phyloP scores from a whole-genome alignment of 2,888 invertebrate species.

The Iselma pallidipennis region DNA sequence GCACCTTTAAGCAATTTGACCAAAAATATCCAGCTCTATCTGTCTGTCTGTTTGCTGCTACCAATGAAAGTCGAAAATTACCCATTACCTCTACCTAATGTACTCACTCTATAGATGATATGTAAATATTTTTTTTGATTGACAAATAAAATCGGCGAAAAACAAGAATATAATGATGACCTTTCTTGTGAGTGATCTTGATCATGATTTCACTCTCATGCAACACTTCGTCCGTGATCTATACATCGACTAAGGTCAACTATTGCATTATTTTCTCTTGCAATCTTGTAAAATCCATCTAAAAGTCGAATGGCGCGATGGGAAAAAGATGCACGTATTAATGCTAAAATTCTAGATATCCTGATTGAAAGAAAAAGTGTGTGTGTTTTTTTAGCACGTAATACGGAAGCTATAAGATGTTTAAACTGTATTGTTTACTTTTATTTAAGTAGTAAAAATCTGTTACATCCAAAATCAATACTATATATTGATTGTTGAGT shows the following conservation, averaged over 20 bases:
- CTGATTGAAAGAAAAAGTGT: background rate
- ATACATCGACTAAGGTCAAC: background rate
- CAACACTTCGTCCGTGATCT: background rate
- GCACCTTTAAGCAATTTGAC: slow-evolving; percentile 7
- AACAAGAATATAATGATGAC: too few relatives aligned
- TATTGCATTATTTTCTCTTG: background rate
- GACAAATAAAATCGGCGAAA: too few relatives aligned
- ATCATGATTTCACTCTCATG: background rate
- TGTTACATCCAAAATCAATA: background rate
- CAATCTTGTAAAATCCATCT: background rate
- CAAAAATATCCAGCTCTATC: background rate
- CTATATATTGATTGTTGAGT: too few relatives aligned
- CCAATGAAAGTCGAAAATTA: background rate
- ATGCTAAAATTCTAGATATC: background rate
- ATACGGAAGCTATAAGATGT: background rate
- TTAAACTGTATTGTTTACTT: background rate
- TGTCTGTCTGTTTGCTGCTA: background rate
- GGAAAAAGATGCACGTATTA: too few relatives aligned
- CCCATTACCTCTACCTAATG: too few relatives aligned
- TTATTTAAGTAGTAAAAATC: background rate
- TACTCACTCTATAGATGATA: too few relatives aligned
- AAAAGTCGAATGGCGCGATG: too few relatives aligned
- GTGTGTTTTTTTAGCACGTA: background rate
- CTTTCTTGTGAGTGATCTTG: background rate
- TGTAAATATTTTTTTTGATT: too few relatives aligned